Evolutionary conservation across 2,888 invertebrate genomes (phyloP).

Genomic region (Anaspis maculata): DNA sequence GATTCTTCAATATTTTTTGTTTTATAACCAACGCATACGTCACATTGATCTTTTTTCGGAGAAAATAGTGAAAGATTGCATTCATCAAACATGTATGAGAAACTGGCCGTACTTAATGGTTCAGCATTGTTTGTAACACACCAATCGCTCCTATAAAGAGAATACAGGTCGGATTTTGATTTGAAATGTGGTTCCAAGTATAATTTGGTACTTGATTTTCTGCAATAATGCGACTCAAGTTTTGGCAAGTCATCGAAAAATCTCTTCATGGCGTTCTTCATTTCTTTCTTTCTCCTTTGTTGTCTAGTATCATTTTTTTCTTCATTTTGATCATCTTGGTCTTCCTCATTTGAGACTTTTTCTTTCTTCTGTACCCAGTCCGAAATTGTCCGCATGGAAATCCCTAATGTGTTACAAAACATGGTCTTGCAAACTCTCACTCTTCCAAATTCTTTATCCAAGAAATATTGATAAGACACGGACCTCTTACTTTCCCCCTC

Average conservation of each 20-base stretch:
- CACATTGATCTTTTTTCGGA: slow-evolving; percentile 1
- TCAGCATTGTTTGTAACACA: background rate
- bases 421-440: background rate
- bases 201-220: background rate
- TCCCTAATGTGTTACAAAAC: background rate
- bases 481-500: background rate
- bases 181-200: background rate
- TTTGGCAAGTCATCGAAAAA: background rate
- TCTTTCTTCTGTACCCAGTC: no score
- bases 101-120: background rate
- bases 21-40: slow-evolving; percentile 3
- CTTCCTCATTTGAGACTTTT: background rate
- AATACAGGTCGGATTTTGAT: background rate
- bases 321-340: background rate
- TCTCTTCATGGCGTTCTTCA: background rate
- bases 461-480: background rate
- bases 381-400: background rate
- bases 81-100: background rate
- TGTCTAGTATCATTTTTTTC: background rate
- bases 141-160: background rate
- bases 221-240: slow-evolving; percentile 1
- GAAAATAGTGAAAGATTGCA: background rate
- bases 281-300: background rate
- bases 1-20: slow-evolving; percentile 5
- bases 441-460: background rate